Percentiles rank a stretch among this genome's conserved stretches.
Evolutionary conservation across 2,113 vertebrate genomes (phyloP).

Genomic region (Odocoileus hemionus): DNA sequence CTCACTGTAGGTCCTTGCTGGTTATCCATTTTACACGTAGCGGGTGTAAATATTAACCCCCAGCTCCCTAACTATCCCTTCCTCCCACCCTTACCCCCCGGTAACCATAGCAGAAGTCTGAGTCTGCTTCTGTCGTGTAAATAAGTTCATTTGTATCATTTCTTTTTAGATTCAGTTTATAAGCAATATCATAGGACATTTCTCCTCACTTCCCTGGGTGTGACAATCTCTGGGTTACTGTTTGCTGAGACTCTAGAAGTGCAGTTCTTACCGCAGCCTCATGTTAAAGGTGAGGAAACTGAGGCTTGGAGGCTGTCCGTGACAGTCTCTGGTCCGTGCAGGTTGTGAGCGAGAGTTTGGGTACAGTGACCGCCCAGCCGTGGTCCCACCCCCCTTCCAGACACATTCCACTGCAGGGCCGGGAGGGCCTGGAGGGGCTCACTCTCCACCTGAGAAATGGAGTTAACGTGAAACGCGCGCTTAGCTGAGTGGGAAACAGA

Average conservation of each 20-base stretch:
- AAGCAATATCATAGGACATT: background rate
- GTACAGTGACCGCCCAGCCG: background rate
- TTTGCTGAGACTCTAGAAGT: background rate
- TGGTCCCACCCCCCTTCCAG: background rate
- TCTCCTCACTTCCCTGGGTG: background rate
- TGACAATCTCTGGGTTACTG: background rate
- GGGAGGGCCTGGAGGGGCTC: background rate
- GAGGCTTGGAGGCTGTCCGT: background rate
- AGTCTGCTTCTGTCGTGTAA: background rate
- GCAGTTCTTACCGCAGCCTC: background rate
- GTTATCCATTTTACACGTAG: background rate
- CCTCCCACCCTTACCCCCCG: background rate
- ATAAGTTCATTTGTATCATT: no score
- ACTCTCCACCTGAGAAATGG: background rate
- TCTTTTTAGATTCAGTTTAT: background rate
- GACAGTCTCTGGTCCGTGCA: accelerated
- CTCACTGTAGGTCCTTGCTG: accelerated
- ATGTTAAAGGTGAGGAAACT: background rate
- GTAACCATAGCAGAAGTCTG: background rate
- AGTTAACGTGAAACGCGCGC: background rate
- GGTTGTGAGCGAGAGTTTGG: accelerated
- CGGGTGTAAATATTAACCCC: background rate
- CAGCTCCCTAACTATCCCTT: background rate
- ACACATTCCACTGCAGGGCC: accelerated
- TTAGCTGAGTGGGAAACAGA: background rate